These are phyloP conservation scores for Labrus mixtus DNA, from an alignment of 2,113 vertebrate species.

Conservation along the genomic window DNA sequence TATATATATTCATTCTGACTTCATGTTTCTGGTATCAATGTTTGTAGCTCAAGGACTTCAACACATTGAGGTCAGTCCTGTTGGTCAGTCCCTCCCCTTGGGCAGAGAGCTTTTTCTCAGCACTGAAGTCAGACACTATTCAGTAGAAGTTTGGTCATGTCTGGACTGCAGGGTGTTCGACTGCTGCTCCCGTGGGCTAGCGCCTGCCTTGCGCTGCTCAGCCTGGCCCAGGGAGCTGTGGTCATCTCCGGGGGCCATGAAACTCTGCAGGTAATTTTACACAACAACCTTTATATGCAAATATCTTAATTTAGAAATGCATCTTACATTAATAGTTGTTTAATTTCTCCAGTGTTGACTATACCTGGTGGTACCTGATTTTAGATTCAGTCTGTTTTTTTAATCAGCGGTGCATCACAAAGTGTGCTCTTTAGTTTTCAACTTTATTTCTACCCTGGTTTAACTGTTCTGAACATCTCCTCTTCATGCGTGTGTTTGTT, in stretches of 20 bases:
- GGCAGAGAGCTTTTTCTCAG: constrained; percentile 30
- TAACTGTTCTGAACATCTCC: neutral
- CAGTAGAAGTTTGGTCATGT: constrained; percentile 74
- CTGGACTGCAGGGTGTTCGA: constrained; percentile 58
- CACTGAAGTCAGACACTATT: constrained; percentile 63
- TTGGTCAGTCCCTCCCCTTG: constrained; percentile 50
- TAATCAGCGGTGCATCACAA: too few relatives aligned
- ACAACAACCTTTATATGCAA: neutral
- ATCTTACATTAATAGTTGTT: neutral
- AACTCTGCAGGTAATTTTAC: constrained; percentile 58
- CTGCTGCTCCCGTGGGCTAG: constrained; percentile 72
- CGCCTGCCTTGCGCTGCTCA: constrained; percentile 46
- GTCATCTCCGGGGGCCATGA: constrained; percentile 41
- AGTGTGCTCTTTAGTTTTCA: too few relatives aligned
- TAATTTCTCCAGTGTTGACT: neutral
- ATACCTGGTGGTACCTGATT: neutral
- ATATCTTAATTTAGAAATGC: neutral
- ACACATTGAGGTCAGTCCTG: neutral
- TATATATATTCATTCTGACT: too few relatives aligned
- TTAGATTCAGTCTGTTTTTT: neutral
- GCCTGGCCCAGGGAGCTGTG: constrained; percentile 45
- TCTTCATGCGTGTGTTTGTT: neutral
- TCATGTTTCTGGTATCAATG: too few relatives aligned
- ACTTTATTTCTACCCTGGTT: neutral
- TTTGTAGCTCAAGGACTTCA: neutral